These are phyloP conservation scores for Ivindomyrus marchei DNA, from an alignment of 2,113 vertebrate genomes.

Conservation along the genomic window DNA sequence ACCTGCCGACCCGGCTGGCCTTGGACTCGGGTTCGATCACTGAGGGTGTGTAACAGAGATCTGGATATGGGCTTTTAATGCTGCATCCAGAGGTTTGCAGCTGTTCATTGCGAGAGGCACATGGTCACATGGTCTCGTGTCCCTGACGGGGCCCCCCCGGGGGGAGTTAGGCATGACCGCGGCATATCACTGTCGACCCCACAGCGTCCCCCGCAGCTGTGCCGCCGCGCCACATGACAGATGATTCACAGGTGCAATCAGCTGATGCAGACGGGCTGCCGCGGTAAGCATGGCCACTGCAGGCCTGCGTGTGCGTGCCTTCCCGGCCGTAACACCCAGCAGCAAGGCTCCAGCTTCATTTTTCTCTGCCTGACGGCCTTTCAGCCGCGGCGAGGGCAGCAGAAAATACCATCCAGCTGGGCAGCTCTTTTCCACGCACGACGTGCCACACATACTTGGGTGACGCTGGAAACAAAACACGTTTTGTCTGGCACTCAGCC, in stretches of 20 bases:
- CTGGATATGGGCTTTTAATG: background rate
- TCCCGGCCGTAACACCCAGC: background rate
- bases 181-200: conserved; percentile 1
- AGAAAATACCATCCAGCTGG: conserved; percentile 3
- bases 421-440: background rate
- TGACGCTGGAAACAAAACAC: background rate
- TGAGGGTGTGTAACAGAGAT: background rate
- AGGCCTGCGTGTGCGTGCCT: background rate
- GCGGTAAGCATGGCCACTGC: conserved; percentile 13
- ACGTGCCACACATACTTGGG: background rate
- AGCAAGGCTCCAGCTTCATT: background rate
- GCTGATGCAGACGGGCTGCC: conserved; percentile 45
- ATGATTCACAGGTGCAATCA: conserved; percentile 57
- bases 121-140: background rate
- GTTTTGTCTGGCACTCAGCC: background rate
- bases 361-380: background rate
- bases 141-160: background rate
- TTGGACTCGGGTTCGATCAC: background rate
- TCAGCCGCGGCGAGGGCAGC: background rate
- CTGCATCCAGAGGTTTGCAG: background rate
- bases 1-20: background rate
- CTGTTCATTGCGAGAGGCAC: background rate
- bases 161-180: conserved; percentile 2
- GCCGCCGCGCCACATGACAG: conserved; percentile 43
- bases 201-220: conserved; percentile 20